These are phyloP conservation scores for Zaprionus inermis DNA, from an alignment of 1,140 invertebrate genomes.

Conservation along the genomic window DNA sequence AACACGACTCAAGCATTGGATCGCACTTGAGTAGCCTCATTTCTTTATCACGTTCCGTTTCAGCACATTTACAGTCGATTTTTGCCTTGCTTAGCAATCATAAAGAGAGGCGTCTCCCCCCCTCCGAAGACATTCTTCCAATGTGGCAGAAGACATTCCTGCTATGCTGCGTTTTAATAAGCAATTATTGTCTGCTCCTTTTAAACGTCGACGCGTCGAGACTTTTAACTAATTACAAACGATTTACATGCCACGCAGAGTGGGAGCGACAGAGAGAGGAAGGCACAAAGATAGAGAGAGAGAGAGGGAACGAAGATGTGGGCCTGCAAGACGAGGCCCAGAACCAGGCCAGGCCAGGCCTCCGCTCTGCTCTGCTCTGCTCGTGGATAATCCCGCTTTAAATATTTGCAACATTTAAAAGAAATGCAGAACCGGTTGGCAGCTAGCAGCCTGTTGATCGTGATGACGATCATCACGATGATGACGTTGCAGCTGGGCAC, in stretches of 20 bases:
- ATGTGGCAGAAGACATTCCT: conserved; percentile 67
- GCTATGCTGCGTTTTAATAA: conserved; percentile 62
- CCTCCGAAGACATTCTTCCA: neutral
- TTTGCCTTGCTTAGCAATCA: conserved; percentile 62
- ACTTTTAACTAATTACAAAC: conserved; percentile 81
- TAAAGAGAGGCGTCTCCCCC: conserved; percentile 50
- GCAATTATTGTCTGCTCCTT: conserved; percentile 77
- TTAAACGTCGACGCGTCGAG: conserved; percentile 70
- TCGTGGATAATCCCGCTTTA: conserved; percentile 73
- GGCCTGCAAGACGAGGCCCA: conserved; percentile 25
- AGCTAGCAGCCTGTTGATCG: conserved; percentile 27
- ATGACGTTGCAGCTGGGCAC: conserved; percentile 49
- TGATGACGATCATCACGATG: too few relatives aligned
- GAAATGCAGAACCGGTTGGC: conserved; percentile 73
- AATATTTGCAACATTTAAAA: conserved; percentile 77
- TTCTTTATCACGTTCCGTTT: conserved; percentile 31
- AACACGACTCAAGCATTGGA: neutral
- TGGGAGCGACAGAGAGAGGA: neutral
- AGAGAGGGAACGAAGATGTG: conserved; percentile 31
- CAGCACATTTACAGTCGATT: conserved; percentile 78
- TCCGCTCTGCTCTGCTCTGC: conserved; percentile 14
- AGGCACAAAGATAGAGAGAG: conserved; percentile 20
- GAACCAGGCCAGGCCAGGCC: conserved; percentile 64
- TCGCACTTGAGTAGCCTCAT: neutral
- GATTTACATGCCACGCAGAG: conserved; percentile 76